Evolutionary conservation across 2,797 vertebrate species (phyloP), one percentile per base, ranked within the genome.

Genomic region (Bradypus variegatus): DNA sequence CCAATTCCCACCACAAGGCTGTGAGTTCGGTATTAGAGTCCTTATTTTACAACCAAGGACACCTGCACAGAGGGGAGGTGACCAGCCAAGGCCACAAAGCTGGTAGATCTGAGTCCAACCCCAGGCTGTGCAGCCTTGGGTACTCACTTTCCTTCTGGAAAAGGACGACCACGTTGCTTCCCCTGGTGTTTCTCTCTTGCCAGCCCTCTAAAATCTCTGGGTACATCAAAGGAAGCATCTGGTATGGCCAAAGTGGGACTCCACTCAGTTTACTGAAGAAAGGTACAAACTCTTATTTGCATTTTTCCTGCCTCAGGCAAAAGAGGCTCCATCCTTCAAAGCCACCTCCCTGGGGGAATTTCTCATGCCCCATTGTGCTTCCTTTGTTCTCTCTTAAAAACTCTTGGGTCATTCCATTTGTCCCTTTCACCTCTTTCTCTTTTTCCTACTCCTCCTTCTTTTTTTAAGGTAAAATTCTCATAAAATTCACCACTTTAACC

Each of bases 161-260:
- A 55, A 55, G 29, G 21, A 45, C 69, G 78, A 58, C 31, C 38
- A 58, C 45, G 33, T 82, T 72, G 10, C 27, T 29, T 77, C 76
- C 62, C 41, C 21, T 45, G n/a, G 10, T 82, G 73, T 73, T 92
- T 62, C 45, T 78, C 86, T 88, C 50, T 92, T 79, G 45, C 25
- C 2, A 62, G 29, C 29, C 73, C 14, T 77, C 53, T 45, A 15
- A 85, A 92, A 55, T 67, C 89, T 70, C 48, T 65, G 23, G 38
- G 65, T 81, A 75, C 70, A 94, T 75, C 58, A 84, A 78, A 90
- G 82, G 58, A 79, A 89, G 41, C 38, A 72, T 90, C 73, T 75
- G 58, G 58, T 75, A 53, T 88, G 53, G 36, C 60, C 64, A 78
- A 86, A 90, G 64, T 79, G 45, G 58, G 36, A 93, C 76, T 89